Evolutionary conservation across 1,140 invertebrate species (phyloP), one percentile per base, ranked within the genome.

Genomic region (Brachionus rubens): DNA sequence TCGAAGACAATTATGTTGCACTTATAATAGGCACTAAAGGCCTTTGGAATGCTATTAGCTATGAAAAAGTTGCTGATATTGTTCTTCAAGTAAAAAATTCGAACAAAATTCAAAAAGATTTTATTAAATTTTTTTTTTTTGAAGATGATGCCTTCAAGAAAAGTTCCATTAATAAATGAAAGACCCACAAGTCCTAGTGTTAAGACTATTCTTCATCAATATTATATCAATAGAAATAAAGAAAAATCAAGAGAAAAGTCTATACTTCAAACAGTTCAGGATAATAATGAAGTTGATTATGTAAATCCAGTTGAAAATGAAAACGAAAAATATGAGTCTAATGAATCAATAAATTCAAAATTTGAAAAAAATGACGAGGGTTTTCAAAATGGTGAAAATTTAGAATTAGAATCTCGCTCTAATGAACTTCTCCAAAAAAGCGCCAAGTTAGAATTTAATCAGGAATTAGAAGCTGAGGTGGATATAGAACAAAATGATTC

Each of bases 11-110:
- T 26, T 26, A 50, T 33, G 50, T 28, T 16, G 46, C 43, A n/a
- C 6, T 75, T 9, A 75, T 75, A 40, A 30, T 75, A 24, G 72
- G 48, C 10, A 56, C 72, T 9, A 41, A 54, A 30, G 54, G 72
- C 7, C 72, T 75, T n/a, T 75, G 72, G 72, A 28, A 46, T 46
- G 33, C 24, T 12, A 30, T 75, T 46, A 33, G 36, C n/a, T 56
- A 75, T 28, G 72, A 75, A 30, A 54, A 54, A 41, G 50, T 41
- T 3, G 72, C 48, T 46, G 72, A 75, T 28, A 75, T 75, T 59
- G 72, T 75, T 30, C 12, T 41, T 7, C 72, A 75, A 41, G 72
- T 75, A 56, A 50, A 33, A 14, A 30, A 46, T 70, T 48, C 26
- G 24, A 54, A 1, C 14, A 21, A 14, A 6, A n/a, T 70, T 70